Evolutionary conservation across 2,888 invertebrate species (phyloP).

Genomic region (Phasia obesa): DNA sequence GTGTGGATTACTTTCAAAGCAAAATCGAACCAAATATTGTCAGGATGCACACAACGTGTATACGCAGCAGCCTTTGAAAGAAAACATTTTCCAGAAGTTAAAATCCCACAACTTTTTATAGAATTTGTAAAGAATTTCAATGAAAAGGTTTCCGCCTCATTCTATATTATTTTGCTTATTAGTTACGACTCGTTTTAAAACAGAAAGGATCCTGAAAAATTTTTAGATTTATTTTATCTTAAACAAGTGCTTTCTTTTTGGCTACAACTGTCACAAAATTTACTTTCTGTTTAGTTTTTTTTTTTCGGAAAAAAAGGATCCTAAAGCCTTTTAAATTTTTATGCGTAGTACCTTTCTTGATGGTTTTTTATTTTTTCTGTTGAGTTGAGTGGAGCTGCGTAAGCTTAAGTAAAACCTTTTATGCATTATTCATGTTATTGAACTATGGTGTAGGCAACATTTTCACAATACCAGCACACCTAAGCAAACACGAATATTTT

Average conservation of each 20-base stretch:
- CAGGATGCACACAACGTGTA: too few relatives aligned
- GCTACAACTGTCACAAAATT: constrained; percentile 10
- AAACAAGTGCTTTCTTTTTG: constrained; percentile 6
- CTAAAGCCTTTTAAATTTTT: constrained; percentile 37
- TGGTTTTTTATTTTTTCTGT: constrained; percentile 47
- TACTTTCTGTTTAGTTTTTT: constrained; percentile 1
- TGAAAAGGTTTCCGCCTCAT: too few relatives aligned
- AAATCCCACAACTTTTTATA: too few relatives aligned
- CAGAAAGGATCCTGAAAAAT: too few relatives aligned
- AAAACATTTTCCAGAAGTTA: too few relatives aligned
- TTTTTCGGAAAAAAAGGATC: constrained; percentile 35
- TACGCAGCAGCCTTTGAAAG: too few relatives aligned
- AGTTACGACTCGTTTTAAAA: too few relatives aligned
- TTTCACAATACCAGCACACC: constrained; percentile 43
- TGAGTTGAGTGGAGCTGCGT: constrained; percentile 51
- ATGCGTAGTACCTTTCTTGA: constrained; percentile 58
- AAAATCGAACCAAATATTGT: too few relatives aligned
- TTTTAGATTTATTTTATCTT: too few relatives aligned
- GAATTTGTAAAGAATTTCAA: too few relatives aligned
- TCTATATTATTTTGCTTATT: too few relatives aligned
- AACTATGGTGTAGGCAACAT: constrained; percentile 75
- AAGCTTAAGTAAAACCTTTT: constrained; percentile 73
- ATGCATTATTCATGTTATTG: constrained; percentile 81
- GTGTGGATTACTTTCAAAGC: too few relatives aligned
- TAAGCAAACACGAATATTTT: neutral